Base-by-base conservation (phyloP, 2,113 vertebrate species). In the Loxodonta africana region DNA sequence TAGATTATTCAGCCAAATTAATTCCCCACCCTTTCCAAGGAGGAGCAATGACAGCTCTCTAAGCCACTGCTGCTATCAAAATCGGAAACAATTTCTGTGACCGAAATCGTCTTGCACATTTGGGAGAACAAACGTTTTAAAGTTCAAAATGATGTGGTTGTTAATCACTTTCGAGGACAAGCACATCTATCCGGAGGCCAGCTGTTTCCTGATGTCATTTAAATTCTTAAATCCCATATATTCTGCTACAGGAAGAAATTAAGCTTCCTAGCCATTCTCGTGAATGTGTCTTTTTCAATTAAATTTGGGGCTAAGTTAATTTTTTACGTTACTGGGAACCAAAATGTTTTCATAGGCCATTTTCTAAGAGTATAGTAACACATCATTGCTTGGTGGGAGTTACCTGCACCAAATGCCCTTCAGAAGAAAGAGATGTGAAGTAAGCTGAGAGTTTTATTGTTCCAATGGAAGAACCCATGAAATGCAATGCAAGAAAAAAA, bases 151-250 rank as follows among this genome's bases (percentile, higher is more conserved):
- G 86, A 95, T 53, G 80, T 21, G 65, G 85, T 33, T 96, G 90
- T 94, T 97, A 84, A 95, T 96, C 95, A 95, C n/a, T n/a, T 82
- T 67, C 44, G n/a, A 95, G 37, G n/a, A 94, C 86, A 95, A 96
- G 90, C 76, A 73, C 46, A 46, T 88, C 71, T 94, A 41, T 86
- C 93, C 1, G 4, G 71, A 95, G 51, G 62, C 78, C 97, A 97
- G 96, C 95, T 96, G 92, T 83, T 97, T 97, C 92, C 94, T 97
- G 83, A 44, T 90, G 84, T 90, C 92, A 96, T 48, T 96, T 83
- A 69, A 86, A 91, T 83, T 48, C 71, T 90, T 53, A 81, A 84
- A 17, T 57, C 53, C 83, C 71, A 41, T 80, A 28, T 74, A 77
- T 85, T 88, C 78, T 67, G 77, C 60, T 46, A 20, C 74, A 86